phyloP scores from a whole-genome alignment of 2,888 invertebrate genomes.

The Opisthograptis luteolata region DNA sequence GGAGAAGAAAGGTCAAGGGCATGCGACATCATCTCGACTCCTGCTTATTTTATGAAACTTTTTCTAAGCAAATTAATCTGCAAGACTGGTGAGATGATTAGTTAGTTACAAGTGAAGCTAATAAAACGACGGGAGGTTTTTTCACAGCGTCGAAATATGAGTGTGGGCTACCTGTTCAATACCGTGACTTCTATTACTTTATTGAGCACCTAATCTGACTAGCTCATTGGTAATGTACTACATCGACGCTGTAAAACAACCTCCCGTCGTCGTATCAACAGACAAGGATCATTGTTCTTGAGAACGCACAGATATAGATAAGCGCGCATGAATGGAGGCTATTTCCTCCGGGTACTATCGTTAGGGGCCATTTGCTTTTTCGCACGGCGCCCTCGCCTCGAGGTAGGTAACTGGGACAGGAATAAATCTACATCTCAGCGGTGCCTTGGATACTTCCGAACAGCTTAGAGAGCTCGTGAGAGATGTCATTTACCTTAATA shows the following conservation, averaged over 20 bases:
- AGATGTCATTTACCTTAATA: conserved; percentile 12
- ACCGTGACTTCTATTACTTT: too few species aligned
- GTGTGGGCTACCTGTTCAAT: too few species aligned
- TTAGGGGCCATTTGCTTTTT: conserved; percentile 42
- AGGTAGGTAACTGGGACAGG: conserved; percentile 50
- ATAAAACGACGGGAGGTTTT: too few species aligned
- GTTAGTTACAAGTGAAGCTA: too few species aligned
- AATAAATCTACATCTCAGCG: conserved; percentile 45
- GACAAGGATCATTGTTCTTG: conserved; percentile 51
- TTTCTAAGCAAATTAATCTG: too few species aligned
- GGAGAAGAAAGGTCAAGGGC: too few species aligned
- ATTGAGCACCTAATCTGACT: neutral
- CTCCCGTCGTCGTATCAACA: conserved; percentile 8
- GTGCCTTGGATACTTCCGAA: conserved; percentile 36
- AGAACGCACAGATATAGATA: conserved; percentile 39
- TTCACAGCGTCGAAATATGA: too few species aligned
- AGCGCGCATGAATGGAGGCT: conserved; percentile 51
- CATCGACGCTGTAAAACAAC: conserved; percentile 11
- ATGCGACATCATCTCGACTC: too few species aligned
- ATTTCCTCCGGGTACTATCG: conserved; percentile 48
- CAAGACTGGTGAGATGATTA: too few species aligned
- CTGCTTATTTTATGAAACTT: too few species aligned
- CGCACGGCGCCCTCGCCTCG: conserved; percentile 45
- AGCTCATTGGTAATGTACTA: neutral
- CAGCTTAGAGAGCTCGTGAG: conserved; percentile 20